phyloP scores from a whole-genome alignment of 2,888 invertebrate genomes.

The Spatulosminthurus flaviceps region DNA sequence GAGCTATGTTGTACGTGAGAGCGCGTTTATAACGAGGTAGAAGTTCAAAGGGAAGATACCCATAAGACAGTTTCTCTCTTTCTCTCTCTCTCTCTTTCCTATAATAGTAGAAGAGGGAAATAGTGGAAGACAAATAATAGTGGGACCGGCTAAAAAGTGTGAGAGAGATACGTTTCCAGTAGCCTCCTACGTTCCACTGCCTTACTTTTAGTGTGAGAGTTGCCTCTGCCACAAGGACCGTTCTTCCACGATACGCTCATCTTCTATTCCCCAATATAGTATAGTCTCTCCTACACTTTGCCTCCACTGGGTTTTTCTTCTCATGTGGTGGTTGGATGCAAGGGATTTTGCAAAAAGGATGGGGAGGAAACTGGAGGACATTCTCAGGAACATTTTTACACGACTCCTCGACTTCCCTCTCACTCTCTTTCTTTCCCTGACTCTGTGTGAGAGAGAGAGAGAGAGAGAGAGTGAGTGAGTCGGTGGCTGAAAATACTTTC shows the following conservation, averaged over 20 bases:
- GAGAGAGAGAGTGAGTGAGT: no score
- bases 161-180: neutral
- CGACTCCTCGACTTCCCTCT: conserved; percentile 38
- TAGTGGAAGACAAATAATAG: conserved; percentile 21
- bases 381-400: conserved; percentile 39
- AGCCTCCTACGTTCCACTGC: neutral
- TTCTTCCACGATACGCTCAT: conserved; percentile 5
- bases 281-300: conserved; percentile 10
- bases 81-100: neutral
- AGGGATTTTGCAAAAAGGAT: conserved; percentile 39
- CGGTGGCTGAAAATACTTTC: conserved; percentile 33
- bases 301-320: neutral
- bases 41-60: neutral
- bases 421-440: conserved; percentile 28
- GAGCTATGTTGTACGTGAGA: neutral
- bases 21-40: neutral
- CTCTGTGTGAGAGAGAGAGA: conserved; percentile 18
- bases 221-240: conserved; percentile 24
- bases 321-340: conserved; percentile 32
- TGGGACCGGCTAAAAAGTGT: conserved; percentile 24
- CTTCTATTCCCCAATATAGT: no score
- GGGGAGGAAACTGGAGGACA: conserved; percentile 45
- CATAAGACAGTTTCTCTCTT: neutral
- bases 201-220: no score
- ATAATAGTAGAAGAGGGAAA: conserved; percentile 18